phyloP scores from a whole-genome alignment of 1,140 invertebrate species.

The Venturia canescens region DNA sequence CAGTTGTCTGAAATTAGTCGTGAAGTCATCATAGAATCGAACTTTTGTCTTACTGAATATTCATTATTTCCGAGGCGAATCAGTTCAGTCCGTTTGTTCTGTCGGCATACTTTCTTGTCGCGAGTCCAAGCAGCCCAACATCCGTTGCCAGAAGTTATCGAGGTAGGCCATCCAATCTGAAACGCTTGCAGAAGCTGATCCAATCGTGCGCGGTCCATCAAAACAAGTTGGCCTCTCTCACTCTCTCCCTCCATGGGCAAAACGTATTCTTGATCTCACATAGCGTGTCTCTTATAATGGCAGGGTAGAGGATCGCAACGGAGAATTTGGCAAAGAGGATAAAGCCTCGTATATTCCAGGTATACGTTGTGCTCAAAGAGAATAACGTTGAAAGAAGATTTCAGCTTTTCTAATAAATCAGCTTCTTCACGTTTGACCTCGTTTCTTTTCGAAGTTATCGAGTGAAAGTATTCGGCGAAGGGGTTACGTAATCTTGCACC shows the following conservation, averaged over 20 bases:
- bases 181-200: background rate
- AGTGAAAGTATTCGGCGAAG: background rate
- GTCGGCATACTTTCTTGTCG: no score
- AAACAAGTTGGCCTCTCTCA: background rate
- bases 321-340: background rate
- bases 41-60: no score
- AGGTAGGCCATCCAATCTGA: no score
- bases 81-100: no score
- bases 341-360: conserved; percentile 5
- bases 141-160: no score
- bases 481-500: background rate
- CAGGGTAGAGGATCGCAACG: background rate
- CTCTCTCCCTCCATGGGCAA: no score
- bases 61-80: no score
- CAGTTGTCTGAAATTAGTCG: no score
- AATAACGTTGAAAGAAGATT: background rate
- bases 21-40: no score
- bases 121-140: no score
- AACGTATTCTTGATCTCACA: background rate
- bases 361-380: background rate
- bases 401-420: background rate
- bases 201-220: background rate
- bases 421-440: background rate
- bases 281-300: background rate
- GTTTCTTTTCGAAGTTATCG: background rate